Conservation (phyloP, 2,113 vertebrate genomes). For the Monarcha castaneiventris region DNA sequence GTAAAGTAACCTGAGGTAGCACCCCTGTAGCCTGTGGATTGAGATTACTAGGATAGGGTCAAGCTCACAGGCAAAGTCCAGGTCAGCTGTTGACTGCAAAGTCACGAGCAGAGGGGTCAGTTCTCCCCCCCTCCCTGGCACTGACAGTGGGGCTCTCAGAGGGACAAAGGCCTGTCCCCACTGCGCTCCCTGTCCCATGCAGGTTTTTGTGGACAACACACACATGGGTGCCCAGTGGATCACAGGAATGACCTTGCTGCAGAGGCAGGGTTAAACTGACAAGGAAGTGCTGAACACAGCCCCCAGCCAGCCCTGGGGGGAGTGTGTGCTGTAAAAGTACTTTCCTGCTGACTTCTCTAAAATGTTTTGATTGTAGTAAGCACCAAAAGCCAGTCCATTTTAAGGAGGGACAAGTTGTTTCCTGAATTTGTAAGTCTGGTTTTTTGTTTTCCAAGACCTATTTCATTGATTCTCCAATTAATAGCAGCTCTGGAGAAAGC, state of each 20-base stretch:
- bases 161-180: not conserved
- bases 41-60: not conserved
- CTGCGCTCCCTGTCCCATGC: not conserved
- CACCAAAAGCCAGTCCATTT: not conserved
- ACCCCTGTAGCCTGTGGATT: not conserved
- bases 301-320: not conserved
- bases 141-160: not conserved
- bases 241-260: rapidly evolving
- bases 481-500: not conserved
- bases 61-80: not conserved
- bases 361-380: not conserved
- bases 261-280: not conserved
- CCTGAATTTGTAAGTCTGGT: not conserved
- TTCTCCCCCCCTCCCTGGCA: not conserved
- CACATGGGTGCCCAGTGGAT: not conserved
- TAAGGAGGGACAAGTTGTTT: not conserved
- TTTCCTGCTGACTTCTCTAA: not conserved
- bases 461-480: not conserved
- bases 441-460: not conserved
- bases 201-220: not conserved
- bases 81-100: not conserved
- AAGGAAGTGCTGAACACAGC: not conserved
- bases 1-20: not conserved
- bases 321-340: not conserved
- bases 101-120: not conserved